Evolutionary conservation across 2,888 invertebrate species (phyloP).

Genomic region (Apotomis capreana): DNA sequence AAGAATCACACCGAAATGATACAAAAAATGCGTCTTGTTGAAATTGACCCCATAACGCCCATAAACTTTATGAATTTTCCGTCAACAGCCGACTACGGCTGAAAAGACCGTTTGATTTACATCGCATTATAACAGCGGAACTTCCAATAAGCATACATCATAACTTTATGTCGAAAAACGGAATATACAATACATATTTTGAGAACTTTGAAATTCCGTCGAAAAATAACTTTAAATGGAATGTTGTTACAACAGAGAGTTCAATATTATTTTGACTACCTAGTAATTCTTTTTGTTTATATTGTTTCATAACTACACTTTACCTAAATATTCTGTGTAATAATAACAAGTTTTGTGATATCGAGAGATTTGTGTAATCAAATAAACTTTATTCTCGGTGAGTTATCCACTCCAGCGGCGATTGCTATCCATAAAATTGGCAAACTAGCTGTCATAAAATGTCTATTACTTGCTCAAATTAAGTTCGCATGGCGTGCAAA

Average conservation of each 20-base stretch:
- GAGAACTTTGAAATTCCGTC: neutral
- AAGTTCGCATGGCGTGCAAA: neutral
- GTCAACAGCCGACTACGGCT: conserved; percentile 21
- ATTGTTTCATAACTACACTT: too few species aligned
- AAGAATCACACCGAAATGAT: too few species aligned
- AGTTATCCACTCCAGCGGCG: neutral
- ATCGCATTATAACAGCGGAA: conserved; percentile 13
- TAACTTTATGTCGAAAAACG: conserved; percentile 17
- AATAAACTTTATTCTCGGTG: too few species aligned
- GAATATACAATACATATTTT: neutral
- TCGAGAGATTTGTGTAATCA: too few species aligned
- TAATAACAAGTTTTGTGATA: too few species aligned
- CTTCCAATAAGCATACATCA: conserved; percentile 30
- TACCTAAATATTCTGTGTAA: too few species aligned
- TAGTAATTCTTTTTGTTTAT: neutral
- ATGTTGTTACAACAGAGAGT: neutral
- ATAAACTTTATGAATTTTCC: conserved; percentile 33
- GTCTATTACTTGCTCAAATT: neutral
- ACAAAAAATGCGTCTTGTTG: too few species aligned
- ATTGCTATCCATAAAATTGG: neutral
- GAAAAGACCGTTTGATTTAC: conserved; percentile 28
- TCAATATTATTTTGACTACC: neutral
- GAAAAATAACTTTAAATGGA: neutral
- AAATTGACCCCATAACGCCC: too few species aligned
- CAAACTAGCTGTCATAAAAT: neutral